phyloP scores from a whole-genome alignment of 2,113 vertebrate species.

The Galbula dea region DNA sequence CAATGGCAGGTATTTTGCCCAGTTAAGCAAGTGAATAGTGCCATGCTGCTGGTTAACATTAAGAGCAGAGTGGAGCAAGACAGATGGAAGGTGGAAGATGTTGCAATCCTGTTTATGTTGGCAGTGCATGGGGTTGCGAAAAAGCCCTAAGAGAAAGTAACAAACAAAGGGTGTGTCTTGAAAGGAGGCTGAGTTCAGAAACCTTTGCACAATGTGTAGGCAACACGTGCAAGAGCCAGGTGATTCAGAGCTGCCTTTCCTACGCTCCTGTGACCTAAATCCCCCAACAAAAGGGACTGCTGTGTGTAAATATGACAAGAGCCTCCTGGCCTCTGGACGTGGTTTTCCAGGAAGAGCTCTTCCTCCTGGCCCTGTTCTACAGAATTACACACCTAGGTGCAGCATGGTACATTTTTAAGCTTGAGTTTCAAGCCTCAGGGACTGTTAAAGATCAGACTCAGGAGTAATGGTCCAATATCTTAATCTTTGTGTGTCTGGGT shows the following conservation, averaged over 20 bases:
- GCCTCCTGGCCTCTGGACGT: conserved; percentile 6
- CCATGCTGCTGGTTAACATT: not conserved
- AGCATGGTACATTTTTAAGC: not conserved
- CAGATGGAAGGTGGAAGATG: not conserved
- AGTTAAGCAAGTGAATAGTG: not conserved
- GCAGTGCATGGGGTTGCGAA: conserved; percentile 26
- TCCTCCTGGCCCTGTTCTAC: not conserved
- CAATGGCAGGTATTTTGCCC: not conserved
- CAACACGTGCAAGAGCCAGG: conserved; percentile 28
- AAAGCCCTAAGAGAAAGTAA: conserved; percentile 62
- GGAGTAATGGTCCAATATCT: not conserved
- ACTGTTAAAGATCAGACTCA: not conserved
- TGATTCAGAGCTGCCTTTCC: conserved; percentile 24
- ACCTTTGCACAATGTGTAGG: conserved; percentile 15
- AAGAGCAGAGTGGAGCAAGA: not conserved
- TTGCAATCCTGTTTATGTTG: conserved; percentile 48
- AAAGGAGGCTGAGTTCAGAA: conserved; percentile 4
- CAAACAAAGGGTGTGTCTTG: conserved; percentile 50
- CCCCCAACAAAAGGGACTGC: not conserved
- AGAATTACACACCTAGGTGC: not conserved
- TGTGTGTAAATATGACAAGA: not conserved
- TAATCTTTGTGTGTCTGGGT: not conserved
- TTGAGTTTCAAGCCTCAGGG: not conserved
- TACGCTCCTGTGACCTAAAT: conserved; percentile 21
- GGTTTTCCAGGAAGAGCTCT: conserved; percentile 43